A percentile compares a stretch with the other conserved stretches of the same genome.
Evolutionary conservation across 2,888 invertebrate species (phyloP).

Genomic region (Polyploca ridens): DNA sequence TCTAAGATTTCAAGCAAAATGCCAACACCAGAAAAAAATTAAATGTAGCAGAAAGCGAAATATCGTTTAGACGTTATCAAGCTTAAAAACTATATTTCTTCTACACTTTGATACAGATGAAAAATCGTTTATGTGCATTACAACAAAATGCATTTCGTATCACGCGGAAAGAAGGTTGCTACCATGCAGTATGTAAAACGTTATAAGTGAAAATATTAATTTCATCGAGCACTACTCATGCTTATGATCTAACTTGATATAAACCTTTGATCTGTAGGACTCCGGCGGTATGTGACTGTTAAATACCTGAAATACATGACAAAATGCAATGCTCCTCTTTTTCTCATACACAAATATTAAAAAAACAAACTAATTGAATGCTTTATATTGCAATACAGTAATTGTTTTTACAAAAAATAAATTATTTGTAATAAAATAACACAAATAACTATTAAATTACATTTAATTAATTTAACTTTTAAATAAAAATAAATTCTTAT

Average conservation of each 20-base stretch:
- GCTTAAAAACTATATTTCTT: not conserved
- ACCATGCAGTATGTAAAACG: constrained; percentile 66
- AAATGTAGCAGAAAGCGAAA: constrained; percentile 57
- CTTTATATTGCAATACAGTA: not conserved
- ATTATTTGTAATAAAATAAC: too few species aligned
- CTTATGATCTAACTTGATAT: constrained; percentile 84
- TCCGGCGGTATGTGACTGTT: constrained; percentile 98
- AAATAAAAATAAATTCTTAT: not conserved
- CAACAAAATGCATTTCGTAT: constrained; percentile 49
- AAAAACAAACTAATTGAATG: constrained; percentile 18
- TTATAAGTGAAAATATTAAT: constrained; percentile 49
- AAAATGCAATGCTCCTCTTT: constrained; percentile 77
- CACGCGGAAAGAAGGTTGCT: constrained; percentile 47
- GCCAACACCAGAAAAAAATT: constrained; percentile 63
- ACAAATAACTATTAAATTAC: too few species aligned
- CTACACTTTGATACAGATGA: not conserved
- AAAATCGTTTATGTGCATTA: constrained; percentile 19
- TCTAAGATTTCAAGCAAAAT: constrained; percentile 38
- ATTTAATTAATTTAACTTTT: too few species aligned
- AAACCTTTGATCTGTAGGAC: constrained; percentile 96
- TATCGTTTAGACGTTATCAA: constrained; percentile 25
- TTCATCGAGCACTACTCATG: constrained; percentile 75
- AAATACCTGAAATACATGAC: constrained; percentile 92
- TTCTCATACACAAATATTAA: constrained; percentile 45
- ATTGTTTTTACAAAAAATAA: too few species aligned